Conservation (phyloP, 2,113 vertebrate species). For the Patagioenas fasciata region DNA sequence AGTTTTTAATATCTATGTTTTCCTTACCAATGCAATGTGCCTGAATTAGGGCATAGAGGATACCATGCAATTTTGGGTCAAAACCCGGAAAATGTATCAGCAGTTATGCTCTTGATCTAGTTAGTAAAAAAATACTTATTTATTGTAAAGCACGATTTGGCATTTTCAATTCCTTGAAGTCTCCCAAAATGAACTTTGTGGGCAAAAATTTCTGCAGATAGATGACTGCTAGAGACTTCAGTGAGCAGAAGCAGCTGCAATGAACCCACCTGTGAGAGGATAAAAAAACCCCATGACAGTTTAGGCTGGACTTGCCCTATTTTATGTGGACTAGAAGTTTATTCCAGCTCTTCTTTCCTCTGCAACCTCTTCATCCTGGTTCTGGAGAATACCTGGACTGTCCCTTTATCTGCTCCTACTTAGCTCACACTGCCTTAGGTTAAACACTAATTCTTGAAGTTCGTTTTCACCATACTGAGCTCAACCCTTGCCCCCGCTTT, state of each 20-base stretch:
- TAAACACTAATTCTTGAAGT: background rate
- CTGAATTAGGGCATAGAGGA: background rate
- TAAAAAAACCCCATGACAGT: background rate
- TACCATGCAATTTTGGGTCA: background rate
- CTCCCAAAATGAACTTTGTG: background rate
- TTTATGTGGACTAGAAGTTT: background rate
- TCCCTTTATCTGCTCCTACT: background rate
- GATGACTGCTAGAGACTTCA: background rate
- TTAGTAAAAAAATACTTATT: background rate
- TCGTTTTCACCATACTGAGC: background rate
- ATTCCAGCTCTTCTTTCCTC: background rate
- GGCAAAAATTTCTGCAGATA: background rate
- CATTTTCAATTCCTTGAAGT: background rate
- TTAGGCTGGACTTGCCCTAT: background rate
- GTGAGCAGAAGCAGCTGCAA: background rate
- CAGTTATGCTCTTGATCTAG: background rate
- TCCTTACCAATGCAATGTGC: background rate
- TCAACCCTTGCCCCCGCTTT: rapidly evolving
- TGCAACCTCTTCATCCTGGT: background rate
- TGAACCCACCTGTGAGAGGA: background rate
- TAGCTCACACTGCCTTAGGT: background rate
- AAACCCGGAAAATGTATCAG: background rate
- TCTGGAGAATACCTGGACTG: background rate
- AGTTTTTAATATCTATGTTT: background rate
- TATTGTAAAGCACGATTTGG: background rate